Conservation (phyloP, 2,797 vertebrate species). For the Euphonia xanthogaster region DNA sequence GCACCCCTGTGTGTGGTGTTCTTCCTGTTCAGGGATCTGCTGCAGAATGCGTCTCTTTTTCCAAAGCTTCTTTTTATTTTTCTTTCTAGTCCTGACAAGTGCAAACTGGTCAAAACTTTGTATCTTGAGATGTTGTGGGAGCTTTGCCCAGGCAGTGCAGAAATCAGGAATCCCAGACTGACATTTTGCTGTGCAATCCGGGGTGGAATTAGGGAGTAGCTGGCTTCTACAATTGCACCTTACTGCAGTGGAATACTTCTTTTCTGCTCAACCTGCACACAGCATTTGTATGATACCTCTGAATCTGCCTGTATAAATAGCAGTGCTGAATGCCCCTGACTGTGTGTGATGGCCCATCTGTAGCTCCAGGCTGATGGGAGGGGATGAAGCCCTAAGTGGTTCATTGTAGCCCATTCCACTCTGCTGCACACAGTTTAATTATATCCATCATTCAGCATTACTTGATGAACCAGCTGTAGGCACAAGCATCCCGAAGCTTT, state of each 20-base stretch:
- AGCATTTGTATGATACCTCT: neutral
- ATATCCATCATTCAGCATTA: conserved; percentile 43
- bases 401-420: neutral
- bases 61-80: neutral
- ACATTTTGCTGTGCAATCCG: neutral
- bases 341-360: neutral
- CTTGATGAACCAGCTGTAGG: conserved; percentile 56
- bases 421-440: neutral
- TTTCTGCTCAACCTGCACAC: neutral
- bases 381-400: neutral
- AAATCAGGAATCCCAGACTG: neutral
- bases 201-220: neutral
- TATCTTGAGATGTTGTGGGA: neutral
- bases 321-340: neutral
- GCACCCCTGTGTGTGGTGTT: neutral
- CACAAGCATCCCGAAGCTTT: conserved; percentile 37
- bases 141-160: neutral
- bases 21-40: neutral
- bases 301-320: accelerated
- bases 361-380: neutral
- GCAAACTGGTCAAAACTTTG: neutral
- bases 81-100: neutral
- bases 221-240: neutral
- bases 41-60: neutral
- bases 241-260: neutral